Evolutionary conservation across 2,888 invertebrate species (phyloP).

Genomic region (Lithophane leautieri): DNA sequence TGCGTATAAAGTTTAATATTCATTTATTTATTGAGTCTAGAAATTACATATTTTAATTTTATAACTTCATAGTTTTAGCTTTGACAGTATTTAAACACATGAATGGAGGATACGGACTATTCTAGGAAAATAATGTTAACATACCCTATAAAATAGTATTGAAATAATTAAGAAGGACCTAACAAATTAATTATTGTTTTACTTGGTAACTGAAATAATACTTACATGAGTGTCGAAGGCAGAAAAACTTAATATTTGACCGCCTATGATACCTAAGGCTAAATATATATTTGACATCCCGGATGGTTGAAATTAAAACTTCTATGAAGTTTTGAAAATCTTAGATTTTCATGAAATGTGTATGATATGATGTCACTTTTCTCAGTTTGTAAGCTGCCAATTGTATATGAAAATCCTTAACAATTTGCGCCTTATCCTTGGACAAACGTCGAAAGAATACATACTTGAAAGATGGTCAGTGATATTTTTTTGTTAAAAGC

Average conservation of each 20-base stretch:
- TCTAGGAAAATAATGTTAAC: conserved; percentile 21
- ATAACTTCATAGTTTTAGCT: neutral
- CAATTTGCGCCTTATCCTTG: conserved; percentile 10
- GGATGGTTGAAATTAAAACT: conserved; percentile 15
- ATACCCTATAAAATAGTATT: conserved; percentile 21
- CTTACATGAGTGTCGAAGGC: conserved; percentile 26
- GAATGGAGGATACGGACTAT: conserved; percentile 43
- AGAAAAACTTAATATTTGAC: conserved; percentile 18
- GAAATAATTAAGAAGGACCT: conserved; percentile 19
- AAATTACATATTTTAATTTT: conserved; percentile 1
- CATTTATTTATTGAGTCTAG: neutral
- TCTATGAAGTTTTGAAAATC: conserved; percentile 49
- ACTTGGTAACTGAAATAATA: conserved; percentile 63
- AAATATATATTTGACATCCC: conserved; percentile 10
- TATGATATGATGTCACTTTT: conserved; percentile 37
- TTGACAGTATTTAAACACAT: conserved; percentile 47
- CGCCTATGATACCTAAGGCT: conserved; percentile 3
- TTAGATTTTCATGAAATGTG: conserved; percentile 26
- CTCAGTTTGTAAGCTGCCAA: conserved; percentile 4
- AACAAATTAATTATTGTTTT: conserved; percentile 22
- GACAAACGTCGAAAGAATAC: neutral
- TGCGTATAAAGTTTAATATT: conserved; percentile 1
- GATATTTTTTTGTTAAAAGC: neutral
- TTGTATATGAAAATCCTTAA: neutral
- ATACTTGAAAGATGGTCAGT: neutral